Evolutionary conservation across 2,113 vertebrate species (phyloP), one percentile per base, ranked within the genome.

Genomic region (Malurus cyaneus): DNA sequence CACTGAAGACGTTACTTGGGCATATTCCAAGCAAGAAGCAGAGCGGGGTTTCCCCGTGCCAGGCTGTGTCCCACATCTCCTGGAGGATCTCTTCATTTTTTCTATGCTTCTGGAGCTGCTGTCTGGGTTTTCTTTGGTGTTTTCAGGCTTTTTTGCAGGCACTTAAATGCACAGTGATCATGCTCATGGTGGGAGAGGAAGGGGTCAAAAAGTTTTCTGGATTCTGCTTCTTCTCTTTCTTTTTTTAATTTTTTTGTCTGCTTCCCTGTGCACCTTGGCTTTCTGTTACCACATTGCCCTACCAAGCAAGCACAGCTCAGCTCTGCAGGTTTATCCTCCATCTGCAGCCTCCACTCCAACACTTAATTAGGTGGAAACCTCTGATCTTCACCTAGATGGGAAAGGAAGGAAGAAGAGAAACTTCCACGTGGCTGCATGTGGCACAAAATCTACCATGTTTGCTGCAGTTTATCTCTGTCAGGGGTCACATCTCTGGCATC

Each of bases 181-280:
- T 0, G 0, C 17, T 62, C 0, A 2, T 21, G 15, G n/a, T 36
- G 36, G 65, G 39, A 74, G 39, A 39, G 39, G 39, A 11, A 11
- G 3, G 5, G 2, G 10, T 16, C 1, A 0, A 70, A 78, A 56
- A 87, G n/a, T 44, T 65, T 56, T 87, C 24, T 11, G 3, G 41
- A 41, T 84, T 53, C 42, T 46, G 16, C 36, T 57, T 85, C 69
- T 31, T 78, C 29, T 42, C 12, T 57, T 39, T 31, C 6, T 72
- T 60, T 34, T 88, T 86, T 47, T 25, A 6, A 41, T 80, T 42
- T 36, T 47, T 32, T 88, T 15, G 6, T 32, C 64, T 47, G 14
- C 12, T 9, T 60, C 29, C 19, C 26, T 80, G 28, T n/a, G 11
- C 26, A 61, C 31, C 20, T 44, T 66, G 56, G 26, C 15, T 39